phyloP scores from a whole-genome alignment of 2,888 invertebrate genomes.

The Abrostola triplasia region DNA sequence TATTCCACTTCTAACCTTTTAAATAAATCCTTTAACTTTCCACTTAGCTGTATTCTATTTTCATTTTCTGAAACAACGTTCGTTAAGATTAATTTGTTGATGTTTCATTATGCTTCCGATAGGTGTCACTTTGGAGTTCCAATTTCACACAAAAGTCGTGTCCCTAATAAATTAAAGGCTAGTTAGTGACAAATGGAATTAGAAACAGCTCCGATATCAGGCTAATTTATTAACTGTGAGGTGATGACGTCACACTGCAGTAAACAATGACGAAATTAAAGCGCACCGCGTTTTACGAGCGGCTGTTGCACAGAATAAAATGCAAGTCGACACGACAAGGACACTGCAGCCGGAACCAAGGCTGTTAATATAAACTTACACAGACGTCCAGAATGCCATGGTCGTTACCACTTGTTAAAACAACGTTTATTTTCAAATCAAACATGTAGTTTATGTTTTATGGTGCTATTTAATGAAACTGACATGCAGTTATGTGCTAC shows the following conservation, averaged over 20 bases:
- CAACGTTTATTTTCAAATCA: constrained; percentile 2
- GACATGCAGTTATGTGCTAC: constrained; percentile 13
- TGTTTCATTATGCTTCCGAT: constrained; percentile 36
- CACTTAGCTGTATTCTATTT: constrained; percentile 27
- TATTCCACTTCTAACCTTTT: constrained; percentile 1
- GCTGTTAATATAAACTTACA: constrained; percentile 33
- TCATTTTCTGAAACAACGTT: constrained; percentile 26
- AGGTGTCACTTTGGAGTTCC: constrained; percentile 37
- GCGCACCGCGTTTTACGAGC: constrained; percentile 32
- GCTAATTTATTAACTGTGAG: constrained; percentile 38
- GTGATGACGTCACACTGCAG: constrained; percentile 34
- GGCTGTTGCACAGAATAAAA: constrained; percentile 36
- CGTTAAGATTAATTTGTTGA: constrained; percentile 34
- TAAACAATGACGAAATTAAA: constrained; percentile 39
- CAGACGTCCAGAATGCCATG: constrained; percentile 35
- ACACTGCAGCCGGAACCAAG: constrained; percentile 52
- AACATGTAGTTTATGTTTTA: constrained; percentile 15
- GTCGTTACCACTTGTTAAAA: constrained; percentile 23
- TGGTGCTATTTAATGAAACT: constrained; percentile 8
- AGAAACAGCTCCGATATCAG: constrained; percentile 19
- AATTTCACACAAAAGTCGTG: constrained; percentile 37
- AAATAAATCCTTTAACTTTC: constrained; percentile 6
- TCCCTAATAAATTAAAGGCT: constrained; percentile 31
- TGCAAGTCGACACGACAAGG: constrained; percentile 57
- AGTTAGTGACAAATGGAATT: constrained; percentile 35